Percentiles rank a stretch among this genome's conserved stretches.
Conservation (phyloP, 2,797 vertebrate genomes). For the Rhinophrynus dorsalis region DNA sequence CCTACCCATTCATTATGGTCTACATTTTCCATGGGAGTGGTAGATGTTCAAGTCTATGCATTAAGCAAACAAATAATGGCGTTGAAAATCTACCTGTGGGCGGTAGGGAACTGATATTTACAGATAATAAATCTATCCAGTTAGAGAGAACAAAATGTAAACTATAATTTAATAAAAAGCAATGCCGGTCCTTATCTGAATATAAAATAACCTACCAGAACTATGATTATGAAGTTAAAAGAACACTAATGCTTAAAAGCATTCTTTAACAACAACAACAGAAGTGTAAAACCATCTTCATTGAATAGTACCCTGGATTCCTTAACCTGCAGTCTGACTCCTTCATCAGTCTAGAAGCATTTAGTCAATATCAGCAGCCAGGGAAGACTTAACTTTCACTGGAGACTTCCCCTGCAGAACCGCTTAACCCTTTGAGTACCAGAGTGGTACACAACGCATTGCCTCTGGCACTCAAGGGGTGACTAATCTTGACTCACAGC, state of each 20-base stretch:
- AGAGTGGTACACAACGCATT: too few relatives aligned
- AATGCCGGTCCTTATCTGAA: neutral
- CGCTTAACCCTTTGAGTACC: too few relatives aligned
- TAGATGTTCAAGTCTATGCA: conserved; percentile 23
- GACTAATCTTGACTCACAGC: too few relatives aligned
- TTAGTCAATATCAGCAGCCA: too few relatives aligned
- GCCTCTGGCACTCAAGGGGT: too few relatives aligned
- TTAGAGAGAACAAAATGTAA: conserved; percentile 23
- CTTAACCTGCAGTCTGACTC: too few relatives aligned
- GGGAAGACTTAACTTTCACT: too few relatives aligned
- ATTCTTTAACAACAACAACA: too few relatives aligned
- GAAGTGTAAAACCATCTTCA: too few relatives aligned
- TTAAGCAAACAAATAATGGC: conserved; percentile 28
- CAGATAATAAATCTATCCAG: conserved; percentile 27
- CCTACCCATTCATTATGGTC: neutral
- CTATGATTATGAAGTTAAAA: conserved; percentile 15
- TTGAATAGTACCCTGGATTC: too few relatives aligned
- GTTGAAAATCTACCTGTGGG: conserved; percentile 25
- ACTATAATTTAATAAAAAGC: conserved; percentile 19
- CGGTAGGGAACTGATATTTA: conserved; percentile 19
- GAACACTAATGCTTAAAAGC: neutral
- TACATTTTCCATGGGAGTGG: neutral
- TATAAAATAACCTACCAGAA: conserved; percentile 1
- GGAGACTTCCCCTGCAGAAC: too few relatives aligned
- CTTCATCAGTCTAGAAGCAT: too few relatives aligned